phyloP scores from a whole-genome alignment of 2,797 vertebrate species.

The Clarias fuscus region DNA sequence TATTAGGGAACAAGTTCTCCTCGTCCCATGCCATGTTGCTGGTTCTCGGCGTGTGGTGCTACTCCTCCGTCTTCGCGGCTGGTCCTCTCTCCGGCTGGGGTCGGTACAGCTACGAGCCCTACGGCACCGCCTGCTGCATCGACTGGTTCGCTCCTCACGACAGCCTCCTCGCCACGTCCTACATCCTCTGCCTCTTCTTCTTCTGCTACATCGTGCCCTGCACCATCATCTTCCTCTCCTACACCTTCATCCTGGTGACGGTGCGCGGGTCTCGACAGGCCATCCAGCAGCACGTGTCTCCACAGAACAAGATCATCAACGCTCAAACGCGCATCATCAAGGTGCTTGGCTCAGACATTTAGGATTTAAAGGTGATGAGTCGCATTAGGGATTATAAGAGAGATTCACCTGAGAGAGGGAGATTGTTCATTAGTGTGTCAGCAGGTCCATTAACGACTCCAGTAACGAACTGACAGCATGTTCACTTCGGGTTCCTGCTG shows the following conservation, averaged over 20 bases:
- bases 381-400: neutral
- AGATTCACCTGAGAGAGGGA: neutral
- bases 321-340: slow-evolving; percentile 77
- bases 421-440: neutral
- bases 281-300: slow-evolving; percentile 77
- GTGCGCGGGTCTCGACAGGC: slow-evolving; percentile 77
- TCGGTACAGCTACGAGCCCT: slow-evolving; percentile 81
- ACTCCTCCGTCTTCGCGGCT: slow-evolving; percentile 76
- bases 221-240: slow-evolving; percentile 80
- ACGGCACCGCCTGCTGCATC: slow-evolving; percentile 87
- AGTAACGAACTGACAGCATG: neutral
- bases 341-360: slow-evolving; percentile 53
- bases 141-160: slow-evolving; percentile 73
- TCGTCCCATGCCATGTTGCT: slow-evolving; percentile 72
- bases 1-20: slow-evolving; percentile 81
- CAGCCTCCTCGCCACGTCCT: slow-evolving; percentile 73
- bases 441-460: neutral
- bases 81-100: slow-evolving; percentile 83
- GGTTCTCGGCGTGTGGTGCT: slow-evolving; percentile 79
- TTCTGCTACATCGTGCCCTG: slow-evolving; percentile 86
- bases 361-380: neutral
- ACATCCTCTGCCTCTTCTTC: slow-evolving; percentile 82
- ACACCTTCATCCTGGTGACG: slow-evolving; percentile 79
- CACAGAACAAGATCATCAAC: slow-evolving; percentile 71
- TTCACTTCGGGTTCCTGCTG: neutral